A percentile compares a stretch with the other conserved stretches of the same genome.
Evolutionary conservation across 2,113 vertebrate genomes (phyloP).

Genomic region (Pangasianodon gigas): DNA sequence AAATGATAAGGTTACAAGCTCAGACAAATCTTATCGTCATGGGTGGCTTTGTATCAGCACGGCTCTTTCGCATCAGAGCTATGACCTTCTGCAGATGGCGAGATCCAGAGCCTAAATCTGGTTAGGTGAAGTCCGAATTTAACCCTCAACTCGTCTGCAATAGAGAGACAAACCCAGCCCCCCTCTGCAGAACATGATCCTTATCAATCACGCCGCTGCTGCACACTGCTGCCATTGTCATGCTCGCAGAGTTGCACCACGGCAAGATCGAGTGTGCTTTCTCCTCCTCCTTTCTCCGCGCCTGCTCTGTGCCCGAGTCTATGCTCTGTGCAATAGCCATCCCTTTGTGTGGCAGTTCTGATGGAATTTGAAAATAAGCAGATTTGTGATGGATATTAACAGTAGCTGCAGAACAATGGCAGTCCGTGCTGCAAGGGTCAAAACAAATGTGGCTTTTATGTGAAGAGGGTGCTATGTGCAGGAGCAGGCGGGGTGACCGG

Average conservation of each 20-base stretch:
- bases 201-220: conserved; percentile 66
- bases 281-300: conserved; percentile 57
- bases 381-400: conserved; percentile 59
- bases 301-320: conserved; percentile 21
- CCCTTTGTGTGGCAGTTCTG: conserved; percentile 67
- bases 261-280: conserved; percentile 63
- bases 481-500: conserved; percentile 11
- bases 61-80: not conserved
- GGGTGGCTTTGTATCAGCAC: conserved; percentile 3
- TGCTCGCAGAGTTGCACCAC: conserved; percentile 53
- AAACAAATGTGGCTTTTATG: conserved; percentile 58
- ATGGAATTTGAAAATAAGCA: conserved; percentile 78
- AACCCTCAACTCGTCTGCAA: not conserved
- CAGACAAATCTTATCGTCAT: not conserved
- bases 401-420: conserved; percentile 66
- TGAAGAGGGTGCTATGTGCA: conserved; percentile 38
- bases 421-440: conserved; percentile 45
- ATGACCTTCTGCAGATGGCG: not conserved
- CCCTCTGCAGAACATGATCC: conserved; percentile 55
- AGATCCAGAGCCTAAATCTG: conserved; percentile 14
- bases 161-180: not conserved
- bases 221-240: conserved; percentile 70
- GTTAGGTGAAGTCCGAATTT: conserved; percentile 12
- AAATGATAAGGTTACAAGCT: not conserved
- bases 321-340: conserved; percentile 56